These are phyloP conservation scores for Halcyon chelicuti DNA, from an alignment of 2,797 vertebrate species.

Conservation along the genomic window DNA sequence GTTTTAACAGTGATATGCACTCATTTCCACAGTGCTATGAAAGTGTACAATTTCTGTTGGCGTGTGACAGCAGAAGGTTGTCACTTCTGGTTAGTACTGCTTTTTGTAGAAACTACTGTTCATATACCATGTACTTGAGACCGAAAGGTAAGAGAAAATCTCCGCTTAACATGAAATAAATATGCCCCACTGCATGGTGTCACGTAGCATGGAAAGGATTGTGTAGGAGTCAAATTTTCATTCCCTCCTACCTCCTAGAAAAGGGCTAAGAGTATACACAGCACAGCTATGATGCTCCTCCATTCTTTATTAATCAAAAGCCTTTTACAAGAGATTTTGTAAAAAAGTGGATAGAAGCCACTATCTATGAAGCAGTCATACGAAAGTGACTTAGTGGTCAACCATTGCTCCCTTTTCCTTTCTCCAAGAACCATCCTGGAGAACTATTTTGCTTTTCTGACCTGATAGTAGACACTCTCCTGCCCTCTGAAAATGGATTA, in stretches of 20 bases:
- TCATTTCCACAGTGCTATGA: neutral
- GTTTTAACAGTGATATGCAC: constrained; percentile 32
- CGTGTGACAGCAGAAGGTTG: constrained; percentile 1
- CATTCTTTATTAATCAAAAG: neutral
- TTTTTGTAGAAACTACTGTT: constrained; percentile 11
- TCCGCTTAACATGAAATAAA: neutral
- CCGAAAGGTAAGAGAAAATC: neutral
- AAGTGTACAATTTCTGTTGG: constrained; percentile 25
- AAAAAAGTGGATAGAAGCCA: neutral
- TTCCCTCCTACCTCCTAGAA: neutral
- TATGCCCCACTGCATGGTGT: neutral
- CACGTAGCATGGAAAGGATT: neutral
- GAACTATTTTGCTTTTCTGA: neutral
- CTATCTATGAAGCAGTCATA: neutral
- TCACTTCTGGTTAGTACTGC: constrained; percentile 49
- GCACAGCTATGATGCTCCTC: neutral
- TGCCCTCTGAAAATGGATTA: neutral
- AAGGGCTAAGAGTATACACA: neutral
- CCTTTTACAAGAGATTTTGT: neutral
- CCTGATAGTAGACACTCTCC: neutral
- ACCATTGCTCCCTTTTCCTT: neutral
- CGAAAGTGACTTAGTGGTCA: neutral
- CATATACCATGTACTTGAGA: neutral
- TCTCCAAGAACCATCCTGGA: neutral
- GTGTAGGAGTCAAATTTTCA: neutral